A percentile compares a stretch with the other conserved stretches of the same genome.
phyloP scores from a whole-genome alignment of 2,113 vertebrate species.

The Antennarius striatus region DNA sequence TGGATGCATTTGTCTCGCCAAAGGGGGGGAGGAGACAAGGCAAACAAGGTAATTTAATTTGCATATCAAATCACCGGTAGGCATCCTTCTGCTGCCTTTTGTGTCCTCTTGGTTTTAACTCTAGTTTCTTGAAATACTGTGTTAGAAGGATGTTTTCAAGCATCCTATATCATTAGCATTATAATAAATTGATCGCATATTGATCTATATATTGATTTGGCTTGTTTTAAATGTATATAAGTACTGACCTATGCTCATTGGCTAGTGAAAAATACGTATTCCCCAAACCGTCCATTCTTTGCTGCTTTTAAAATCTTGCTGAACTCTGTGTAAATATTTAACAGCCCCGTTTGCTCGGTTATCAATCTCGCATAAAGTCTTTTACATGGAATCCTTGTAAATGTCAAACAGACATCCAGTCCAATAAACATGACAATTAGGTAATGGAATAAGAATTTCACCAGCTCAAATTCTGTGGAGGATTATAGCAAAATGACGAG shows the following conservation, averaged over 20 bases:
- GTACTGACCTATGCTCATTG: too few relatives aligned
- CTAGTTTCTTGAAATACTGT: not conserved
- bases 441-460: conserved; percentile 6
- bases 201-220: too few relatives aligned
- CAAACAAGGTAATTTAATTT: conserved; percentile 69
- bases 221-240: too few relatives aligned
- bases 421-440: conserved; percentile 53
- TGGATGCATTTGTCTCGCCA: conserved; percentile 44
- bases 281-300: not conserved
- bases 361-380: conserved; percentile 26
- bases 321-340: conserved; percentile 48
- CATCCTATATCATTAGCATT: too few relatives aligned
- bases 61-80: conserved; percentile 39
- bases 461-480: too few relatives aligned
- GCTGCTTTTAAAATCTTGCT: conserved; percentile 41
- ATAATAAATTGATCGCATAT: too few relatives aligned
- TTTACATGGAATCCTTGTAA: conserved; percentile 47
- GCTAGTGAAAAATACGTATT: conserved; percentile 15
- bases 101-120: conserved; percentile 36
- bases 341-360: conserved; percentile 44
- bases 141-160: too few relatives aligned
- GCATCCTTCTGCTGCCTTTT: conserved; percentile 31
- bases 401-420: conserved; percentile 38
- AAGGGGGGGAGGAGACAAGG: conserved; percentile 21
- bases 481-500: not conserved